Base-by-base conservation (phyloP, 2,113 vertebrate genomes). In the Varanus komodoensis region DNA sequence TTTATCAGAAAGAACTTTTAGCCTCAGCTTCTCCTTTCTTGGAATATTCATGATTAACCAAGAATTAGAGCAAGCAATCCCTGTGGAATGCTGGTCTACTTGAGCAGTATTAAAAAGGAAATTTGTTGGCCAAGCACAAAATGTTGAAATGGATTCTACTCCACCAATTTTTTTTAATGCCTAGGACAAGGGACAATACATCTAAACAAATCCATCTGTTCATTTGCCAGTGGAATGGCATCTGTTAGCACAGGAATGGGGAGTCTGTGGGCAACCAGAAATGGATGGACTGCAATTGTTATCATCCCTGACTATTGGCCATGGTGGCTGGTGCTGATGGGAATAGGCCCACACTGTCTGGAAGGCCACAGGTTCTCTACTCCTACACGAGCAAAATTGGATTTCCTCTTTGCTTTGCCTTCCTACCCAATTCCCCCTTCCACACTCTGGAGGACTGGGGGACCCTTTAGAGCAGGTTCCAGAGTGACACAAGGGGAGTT, bases 11-110 rank as follows among this genome's bases (percentile, higher is more conserved):
- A 89, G 92, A 1, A 2, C 11, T 34, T 94, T 93, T 92, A 77
- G 85, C 92, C 94, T 92, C 87, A 38, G 87, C 82, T 69, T 94
- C 87, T 92, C 87, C 88, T 82, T 34, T 38, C 34, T 91, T 91
- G 38, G 88, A 89, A 80, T 57, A 74, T 79, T 92, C 88, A 91
- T 87, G 57, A 82, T 89, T 87, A 90, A 87, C 84, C 87, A 83
- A 87, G 87, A 84, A 87, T 77, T 73, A 29, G 0, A 1, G 89
- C 75, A 77, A 73, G 75, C 57, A 87, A 57, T 0, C 0, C 15
- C 12, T 57, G 81, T 54, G 32, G 29, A 81, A 32, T 54, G 29
- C 87, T 69, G 73, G 87, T 68, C 89, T 84, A 69, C 84, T n/a
- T 61, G 64, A 79, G 88, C 86, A 82, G 61, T 52, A 78, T 93